Conservation (phyloP, 2,113 vertebrate species). For the Elachura formosa region DNA sequence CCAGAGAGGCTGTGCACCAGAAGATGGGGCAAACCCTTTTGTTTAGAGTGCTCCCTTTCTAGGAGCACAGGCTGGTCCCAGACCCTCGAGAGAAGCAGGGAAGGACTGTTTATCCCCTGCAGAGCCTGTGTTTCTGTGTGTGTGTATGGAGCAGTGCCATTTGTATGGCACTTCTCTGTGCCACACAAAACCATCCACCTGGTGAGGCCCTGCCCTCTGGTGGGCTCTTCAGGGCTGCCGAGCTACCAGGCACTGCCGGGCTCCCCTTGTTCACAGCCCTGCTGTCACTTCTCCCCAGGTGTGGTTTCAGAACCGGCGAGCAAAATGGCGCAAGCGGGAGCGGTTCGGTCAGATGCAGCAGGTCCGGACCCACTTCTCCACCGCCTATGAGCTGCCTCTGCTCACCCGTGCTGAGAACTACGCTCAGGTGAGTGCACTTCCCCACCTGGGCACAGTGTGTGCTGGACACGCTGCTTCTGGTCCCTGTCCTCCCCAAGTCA, state of each 20-base stretch:
- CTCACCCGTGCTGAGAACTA: conserved; percentile 95
- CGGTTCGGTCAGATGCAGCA: conserved; percentile 99
- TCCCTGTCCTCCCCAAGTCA: not conserved
- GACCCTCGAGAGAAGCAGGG: not conserved
- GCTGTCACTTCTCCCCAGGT: conserved; percentile 72
- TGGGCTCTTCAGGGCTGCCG: not conserved
- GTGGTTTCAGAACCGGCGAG: conserved; percentile 97
- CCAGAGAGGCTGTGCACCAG: not conserved
- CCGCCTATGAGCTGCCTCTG: conserved; percentile 91
- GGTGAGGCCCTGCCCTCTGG: not conserved
- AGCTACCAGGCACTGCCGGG: accelerated
- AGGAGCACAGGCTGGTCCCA: not conserved
- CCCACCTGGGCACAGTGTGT: accelerated
- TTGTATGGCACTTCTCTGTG: no score
- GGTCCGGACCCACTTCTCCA: conserved; percentile 96
- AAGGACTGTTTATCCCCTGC: accelerated
- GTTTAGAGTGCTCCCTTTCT: no score
- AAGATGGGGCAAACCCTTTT: not conserved
- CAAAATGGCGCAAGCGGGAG: conserved; percentile 97
- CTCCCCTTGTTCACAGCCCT: not conserved
- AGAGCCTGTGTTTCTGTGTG: not conserved
- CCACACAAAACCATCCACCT: accelerated
- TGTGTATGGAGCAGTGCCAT: accelerated
- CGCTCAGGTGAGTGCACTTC: conserved; percentile 81
- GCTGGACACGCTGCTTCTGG: not conserved